Conservation (phyloP, 53 echinoderm and acorn worm species). For the Echinometra lucunter region DNA sequence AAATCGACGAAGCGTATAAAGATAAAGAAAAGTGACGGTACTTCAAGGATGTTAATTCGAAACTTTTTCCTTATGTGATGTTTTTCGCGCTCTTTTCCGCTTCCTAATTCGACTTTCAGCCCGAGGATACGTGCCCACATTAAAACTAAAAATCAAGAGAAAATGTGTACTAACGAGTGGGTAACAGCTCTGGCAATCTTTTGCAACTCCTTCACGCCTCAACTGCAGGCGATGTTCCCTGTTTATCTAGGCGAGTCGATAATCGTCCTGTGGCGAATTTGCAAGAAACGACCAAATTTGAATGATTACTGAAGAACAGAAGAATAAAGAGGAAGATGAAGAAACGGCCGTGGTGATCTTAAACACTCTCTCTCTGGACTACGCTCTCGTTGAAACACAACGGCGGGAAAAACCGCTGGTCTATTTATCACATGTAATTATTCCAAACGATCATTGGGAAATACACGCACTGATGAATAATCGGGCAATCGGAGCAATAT, state of each 20-base stretch:
- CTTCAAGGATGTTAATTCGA: not conserved
- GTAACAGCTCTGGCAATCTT: constrained; percentile 33
- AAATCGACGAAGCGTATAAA: not conserved
- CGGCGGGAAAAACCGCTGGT: constrained; percentile 47
- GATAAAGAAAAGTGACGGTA: constrained; percentile 5
- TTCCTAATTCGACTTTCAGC: constrained; percentile 33
- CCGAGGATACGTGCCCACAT: constrained; percentile 18
- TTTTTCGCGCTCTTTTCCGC: constrained; percentile 11
- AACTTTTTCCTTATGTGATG: constrained; percentile 1
- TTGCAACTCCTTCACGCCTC: not conserved
- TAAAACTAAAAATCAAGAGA: constrained; percentile 46
- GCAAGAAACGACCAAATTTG: constrained; percentile 46
- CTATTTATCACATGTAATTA: constrained; percentile 63
- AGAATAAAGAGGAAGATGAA: not conserved
- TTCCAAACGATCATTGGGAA: constrained; percentile 53
- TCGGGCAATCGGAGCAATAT: constrained; percentile 66
- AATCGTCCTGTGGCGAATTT: constrained; percentile 60
- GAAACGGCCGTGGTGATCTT: not conserved
- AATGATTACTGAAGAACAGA: constrained; percentile 5
- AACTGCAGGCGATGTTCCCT: constrained; percentile 55
- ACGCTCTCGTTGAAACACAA: constrained; percentile 1
- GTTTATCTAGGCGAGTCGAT: constrained; percentile 59
- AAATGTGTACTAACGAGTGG: constrained; percentile 64
- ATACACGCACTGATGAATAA: constrained; percentile 53
- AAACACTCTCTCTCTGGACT: not conserved